Conservation (phyloP, 2,888 invertebrate genomes). For the Melanargia galathea region DNA sequence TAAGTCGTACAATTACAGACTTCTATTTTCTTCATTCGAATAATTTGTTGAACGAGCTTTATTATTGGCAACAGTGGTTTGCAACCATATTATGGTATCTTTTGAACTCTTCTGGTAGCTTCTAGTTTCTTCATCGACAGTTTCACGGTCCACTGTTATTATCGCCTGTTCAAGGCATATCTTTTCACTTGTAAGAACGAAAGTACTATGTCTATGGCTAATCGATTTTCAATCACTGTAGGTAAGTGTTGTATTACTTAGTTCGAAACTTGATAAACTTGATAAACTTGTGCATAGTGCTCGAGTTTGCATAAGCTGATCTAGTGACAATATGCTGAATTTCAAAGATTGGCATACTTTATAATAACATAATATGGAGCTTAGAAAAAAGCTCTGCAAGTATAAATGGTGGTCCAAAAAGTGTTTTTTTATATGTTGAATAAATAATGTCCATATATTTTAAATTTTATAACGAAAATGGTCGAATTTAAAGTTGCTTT, state of each 20-base stretch:
- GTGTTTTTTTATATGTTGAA: too few relatives aligned
- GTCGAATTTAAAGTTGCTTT: too few relatives aligned
- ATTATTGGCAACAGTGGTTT: background rate
- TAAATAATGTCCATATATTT: too few relatives aligned
- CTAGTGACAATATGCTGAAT: background rate
- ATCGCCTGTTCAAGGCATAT: background rate
- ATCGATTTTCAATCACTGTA: background rate
- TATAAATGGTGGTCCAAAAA: too few relatives aligned
- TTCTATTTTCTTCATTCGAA: background rate
- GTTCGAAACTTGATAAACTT: constrained; percentile 9
- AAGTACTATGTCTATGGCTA: background rate
- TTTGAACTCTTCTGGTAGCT: background rate
- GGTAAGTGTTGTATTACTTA: background rate
- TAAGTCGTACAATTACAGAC: background rate
- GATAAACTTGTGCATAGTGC: constrained; percentile 1
- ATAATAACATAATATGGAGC: background rate
- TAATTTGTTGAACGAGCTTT: background rate
- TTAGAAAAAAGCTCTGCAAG: background rate
- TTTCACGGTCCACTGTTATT: too few relatives aligned
- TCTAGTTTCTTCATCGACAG: too few relatives aligned
- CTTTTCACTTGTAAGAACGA: background rate
- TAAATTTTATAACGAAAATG: too few relatives aligned
- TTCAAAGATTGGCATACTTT: background rate
- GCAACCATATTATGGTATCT: background rate
- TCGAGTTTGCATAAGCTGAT: background rate